These are phyloP conservation scores for Matsumurasca onukii DNA, from an alignment of 1,140 invertebrate genomes.

Conservation along the genomic window DNA sequence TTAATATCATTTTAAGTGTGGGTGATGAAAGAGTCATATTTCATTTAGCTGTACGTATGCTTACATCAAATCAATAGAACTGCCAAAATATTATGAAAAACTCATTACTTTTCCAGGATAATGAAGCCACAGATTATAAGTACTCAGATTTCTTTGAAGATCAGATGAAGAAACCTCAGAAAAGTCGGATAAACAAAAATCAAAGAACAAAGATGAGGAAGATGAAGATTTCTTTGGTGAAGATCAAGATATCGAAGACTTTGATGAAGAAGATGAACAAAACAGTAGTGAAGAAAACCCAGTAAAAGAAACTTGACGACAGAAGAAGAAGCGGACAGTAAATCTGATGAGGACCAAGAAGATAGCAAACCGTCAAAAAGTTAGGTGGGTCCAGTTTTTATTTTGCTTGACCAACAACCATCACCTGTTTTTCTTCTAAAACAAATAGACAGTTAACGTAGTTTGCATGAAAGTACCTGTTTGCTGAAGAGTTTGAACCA, in stretches of 20 bases:
- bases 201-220: constrained; percentile 34
- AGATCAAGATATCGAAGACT: constrained; percentile 42
- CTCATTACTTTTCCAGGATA: constrained; percentile 44
- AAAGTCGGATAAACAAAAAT: background rate
- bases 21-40: no score
- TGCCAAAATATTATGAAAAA: no score
- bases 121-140: constrained; percentile 47
- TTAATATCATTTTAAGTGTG: no score
- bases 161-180: constrained; percentile 37
- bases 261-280: constrained; percentile 32
- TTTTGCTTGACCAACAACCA: no score
- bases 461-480: no score
- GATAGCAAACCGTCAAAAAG: no score
- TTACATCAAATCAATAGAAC: no score
- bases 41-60: no score
- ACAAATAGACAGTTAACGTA: no score
- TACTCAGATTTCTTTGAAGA: constrained; percentile 59
- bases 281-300: constrained; percentile 25
- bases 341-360: constrained; percentile 43
- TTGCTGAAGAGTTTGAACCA: no score
- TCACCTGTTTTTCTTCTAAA: no score
- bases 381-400: constrained; percentile 6
- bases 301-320: constrained; percentile 18
- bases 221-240: constrained; percentile 34
- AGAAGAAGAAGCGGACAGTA: constrained; percentile 33